These are phyloP conservation scores for Euplexia lucipara DNA, from an alignment of 2,888 invertebrate species.

Conservation along the genomic window DNA sequence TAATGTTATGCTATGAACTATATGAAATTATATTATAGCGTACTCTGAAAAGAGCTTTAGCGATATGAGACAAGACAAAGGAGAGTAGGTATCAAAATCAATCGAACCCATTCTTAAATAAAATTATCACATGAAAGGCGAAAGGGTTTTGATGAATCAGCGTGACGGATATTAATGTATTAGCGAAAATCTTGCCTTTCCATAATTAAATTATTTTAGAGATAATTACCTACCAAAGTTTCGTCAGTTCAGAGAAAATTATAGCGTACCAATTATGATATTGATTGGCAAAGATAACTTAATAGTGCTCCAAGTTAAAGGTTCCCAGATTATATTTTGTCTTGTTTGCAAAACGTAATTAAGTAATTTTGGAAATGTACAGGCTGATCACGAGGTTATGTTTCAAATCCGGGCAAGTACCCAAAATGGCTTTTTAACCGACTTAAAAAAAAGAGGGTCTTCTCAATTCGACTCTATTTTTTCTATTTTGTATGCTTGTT, in stretches of 20 bases:
- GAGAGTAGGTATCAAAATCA: slow-evolving; percentile 7
- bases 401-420: too few relatives aligned
- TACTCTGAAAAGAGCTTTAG: too few relatives aligned
- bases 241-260: slow-evolving; percentile 71
- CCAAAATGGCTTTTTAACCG: too few relatives aligned
- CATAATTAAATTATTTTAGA: slow-evolving; percentile 64
- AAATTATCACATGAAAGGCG: slow-evolving; percentile 27
- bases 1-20: too few relatives aligned
- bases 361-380: slow-evolving; percentile 17
- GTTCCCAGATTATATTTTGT: slow-evolving; percentile 37
- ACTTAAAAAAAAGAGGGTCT: too few relatives aligned
- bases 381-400: slow-evolving; percentile 11
- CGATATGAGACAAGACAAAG: neutral
- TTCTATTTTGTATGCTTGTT: too few relatives aligned
- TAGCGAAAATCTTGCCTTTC: slow-evolving; percentile 61
- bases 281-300: slow-evolving; percentile 69
- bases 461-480: too few relatives aligned
- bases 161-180: slow-evolving; percentile 65
- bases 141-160: slow-evolving; percentile 30
- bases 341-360: slow-evolving; percentile 24
- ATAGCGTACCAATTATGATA: slow-evolving; percentile 70
- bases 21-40: too few relatives aligned
- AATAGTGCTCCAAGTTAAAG: slow-evolving; percentile 54
- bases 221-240: slow-evolving; percentile 72
- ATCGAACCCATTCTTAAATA: slow-evolving; percentile 26